A percentile compares a stretch with the other conserved stretches of the same genome.
These are phyloP conservation scores for Lypha dubia DNA, from an alignment of 2,888 invertebrate genomes.

Conservation along the genomic window DNA sequence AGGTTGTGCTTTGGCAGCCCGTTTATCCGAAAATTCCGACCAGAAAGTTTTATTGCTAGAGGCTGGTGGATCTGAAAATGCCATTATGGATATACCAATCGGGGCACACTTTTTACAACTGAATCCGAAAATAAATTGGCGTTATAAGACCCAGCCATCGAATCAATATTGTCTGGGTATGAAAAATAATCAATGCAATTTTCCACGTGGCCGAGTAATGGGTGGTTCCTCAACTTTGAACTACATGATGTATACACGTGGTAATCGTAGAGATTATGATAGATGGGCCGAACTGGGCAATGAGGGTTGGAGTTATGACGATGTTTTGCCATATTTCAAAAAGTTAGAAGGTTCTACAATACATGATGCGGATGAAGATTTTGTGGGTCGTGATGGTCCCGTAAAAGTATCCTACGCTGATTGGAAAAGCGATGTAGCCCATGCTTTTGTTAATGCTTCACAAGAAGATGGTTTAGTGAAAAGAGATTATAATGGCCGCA, in stretches of 20 bases:
- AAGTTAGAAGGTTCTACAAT: constrained; percentile 89
- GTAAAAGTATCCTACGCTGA: constrained; percentile 85
- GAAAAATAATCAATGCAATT: constrained; percentile 88
- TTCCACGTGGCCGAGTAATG: constrained; percentile 91
- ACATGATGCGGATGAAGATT: constrained; percentile 82
- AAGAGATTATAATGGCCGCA: constrained; percentile 87
- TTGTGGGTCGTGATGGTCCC: constrained; percentile 85
- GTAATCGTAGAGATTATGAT: constrained; percentile 89
- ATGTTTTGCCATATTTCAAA: constrained; percentile 89
- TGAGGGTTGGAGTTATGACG: constrained; percentile 88
- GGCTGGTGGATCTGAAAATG: constrained; percentile 87
- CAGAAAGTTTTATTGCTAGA: constrained; percentile 88
- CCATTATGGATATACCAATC: constrained; percentile 89
- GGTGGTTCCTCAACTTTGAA: constrained; percentile 92
- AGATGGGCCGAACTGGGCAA: constrained; percentile 89
- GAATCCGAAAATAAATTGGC: constrained; percentile 88
- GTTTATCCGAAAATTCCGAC: constrained; percentile 87
- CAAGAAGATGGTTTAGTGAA: constrained; percentile 86
- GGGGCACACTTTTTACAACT: constrained; percentile 89
- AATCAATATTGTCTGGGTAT: constrained; percentile 88
- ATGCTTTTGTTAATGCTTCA: constrained; percentile 87
- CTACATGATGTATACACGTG: constrained; percentile 91
- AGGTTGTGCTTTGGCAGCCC: constrained; percentile 89
- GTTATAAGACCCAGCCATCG: constrained; percentile 90
- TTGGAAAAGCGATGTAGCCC: constrained; percentile 85